Evolutionary conservation across 2,113 vertebrate genomes (phyloP).

Genomic region (Perca fluviatilis): DNA sequence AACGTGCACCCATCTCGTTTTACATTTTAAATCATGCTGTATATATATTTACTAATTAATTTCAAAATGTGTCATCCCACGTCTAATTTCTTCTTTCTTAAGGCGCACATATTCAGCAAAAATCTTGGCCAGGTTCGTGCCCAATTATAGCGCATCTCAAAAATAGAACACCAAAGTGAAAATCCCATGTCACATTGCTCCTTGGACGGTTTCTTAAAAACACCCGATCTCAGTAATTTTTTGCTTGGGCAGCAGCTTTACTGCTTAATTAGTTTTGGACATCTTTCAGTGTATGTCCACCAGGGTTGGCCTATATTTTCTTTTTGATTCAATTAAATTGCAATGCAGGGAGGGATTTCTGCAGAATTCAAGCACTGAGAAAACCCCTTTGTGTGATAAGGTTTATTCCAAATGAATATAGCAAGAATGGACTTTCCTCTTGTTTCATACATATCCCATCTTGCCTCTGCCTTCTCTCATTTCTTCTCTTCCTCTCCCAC

Average conservation of each 20-base stretch:
- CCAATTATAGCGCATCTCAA: background rate
- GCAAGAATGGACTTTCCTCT: background rate
- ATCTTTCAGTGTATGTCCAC: conserved; percentile 38
- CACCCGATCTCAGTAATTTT: conserved; percentile 4
- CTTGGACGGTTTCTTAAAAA: conserved; percentile 41
- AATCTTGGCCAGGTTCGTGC: conserved; percentile 23
- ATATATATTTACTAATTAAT: background rate
- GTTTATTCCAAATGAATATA: background rate
- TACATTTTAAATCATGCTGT: background rate
- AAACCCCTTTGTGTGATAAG: conserved; percentile 11
- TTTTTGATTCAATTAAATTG: conserved; percentile 58
- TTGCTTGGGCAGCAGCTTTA: conserved; percentile 49
- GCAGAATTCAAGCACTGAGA: background rate
- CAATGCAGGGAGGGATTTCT: conserved; percentile 34
- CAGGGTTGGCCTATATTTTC: conserved; percentile 48
- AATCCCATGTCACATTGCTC: conserved; percentile 42
- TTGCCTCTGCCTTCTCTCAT: too few relatives aligned
- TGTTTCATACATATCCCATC: background rate
- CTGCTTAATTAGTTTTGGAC: conserved; percentile 60
- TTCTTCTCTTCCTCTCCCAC: background rate
- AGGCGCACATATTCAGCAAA: conserved; percentile 16
- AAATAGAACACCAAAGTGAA: conserved; percentile 37
- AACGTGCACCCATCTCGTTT: background rate
- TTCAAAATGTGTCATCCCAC: background rate
- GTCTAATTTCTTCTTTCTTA: background rate